Base-by-base conservation (phyloP, 2,888 invertebrate genomes). In the Seira sanloemensis region DNA sequence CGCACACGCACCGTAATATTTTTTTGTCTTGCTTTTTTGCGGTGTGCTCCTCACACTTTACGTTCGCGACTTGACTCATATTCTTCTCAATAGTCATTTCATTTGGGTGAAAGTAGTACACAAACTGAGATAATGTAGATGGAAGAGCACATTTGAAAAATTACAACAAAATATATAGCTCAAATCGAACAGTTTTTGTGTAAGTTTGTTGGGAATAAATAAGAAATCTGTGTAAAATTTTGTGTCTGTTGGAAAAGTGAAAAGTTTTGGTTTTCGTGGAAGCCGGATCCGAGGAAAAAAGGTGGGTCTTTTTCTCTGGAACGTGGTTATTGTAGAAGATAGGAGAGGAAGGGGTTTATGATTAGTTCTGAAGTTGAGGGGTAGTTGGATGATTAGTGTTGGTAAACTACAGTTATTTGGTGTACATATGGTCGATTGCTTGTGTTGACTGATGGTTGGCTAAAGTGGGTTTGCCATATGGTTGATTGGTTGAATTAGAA, bases 71-170 rank as follows among this genome's bases (percentile, higher is more conserved):
- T 58, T 82, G 66, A 66, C 75, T 66, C 37, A 25, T 75, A 76
- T 76, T 76, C 82, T 82, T 77, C 66, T 82, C 18, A 71, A n/a
- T 65, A 24, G 4, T 71, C 21, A 71, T n/a, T n/a, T n/a, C n/a
- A 19, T 66, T 21, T 37, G 76, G 72, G 82, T 82, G 82, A 82
- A 82, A 82, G 82, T 82, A 82, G 82, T 72, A 72, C 82, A 82
- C 37, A 54, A 67, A n/a, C n/a, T n/a, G n/a, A n/a, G n/a, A n/a
- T n/a, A n/a, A n/a, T n/a, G n/a, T n/a, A n/a, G n/a, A n/a, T n/a
- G n/a, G n/a, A n/a, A n/a, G n/a, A n/a, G n/a, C n/a, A n/a, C n/a
- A n/a, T n/a, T n/a, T n/a, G n/a, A n/a, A n/a, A n/a, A n/a, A n/a
- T n/a, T n/a, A n/a, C n/a, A n/a, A n/a, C n/a, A n/a, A n/a, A n/a